phyloP scores from a whole-genome alignment of 2,888 invertebrate species.

The Halictus quadricinctus region DNA sequence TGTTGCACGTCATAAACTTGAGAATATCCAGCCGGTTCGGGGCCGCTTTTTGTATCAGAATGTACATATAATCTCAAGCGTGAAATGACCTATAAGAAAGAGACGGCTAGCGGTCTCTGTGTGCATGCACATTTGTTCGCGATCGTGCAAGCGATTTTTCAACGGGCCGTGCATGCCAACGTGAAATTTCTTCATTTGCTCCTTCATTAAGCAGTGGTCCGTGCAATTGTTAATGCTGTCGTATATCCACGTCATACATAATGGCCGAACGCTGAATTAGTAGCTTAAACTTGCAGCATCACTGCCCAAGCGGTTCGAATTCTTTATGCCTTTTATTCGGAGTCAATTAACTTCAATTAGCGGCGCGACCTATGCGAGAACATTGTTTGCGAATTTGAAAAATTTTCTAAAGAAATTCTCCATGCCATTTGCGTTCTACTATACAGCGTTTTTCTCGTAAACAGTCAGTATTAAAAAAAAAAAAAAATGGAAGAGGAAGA shows the following conservation, averaged over 20 bases:
- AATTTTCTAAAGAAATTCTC: not conserved
- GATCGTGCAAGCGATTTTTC: constrained; percentile 19
- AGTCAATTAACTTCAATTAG: not conserved
- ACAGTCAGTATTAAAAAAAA: too few relatives aligned
- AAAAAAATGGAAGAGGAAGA: too few relatives aligned
- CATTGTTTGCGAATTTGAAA: not conserved
- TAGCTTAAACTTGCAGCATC: not conserved
- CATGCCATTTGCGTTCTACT: too few relatives aligned
- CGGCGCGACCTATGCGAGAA: not conserved
- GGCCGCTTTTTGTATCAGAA: constrained; percentile 49
- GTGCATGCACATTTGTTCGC: constrained; percentile 39
- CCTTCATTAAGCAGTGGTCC: constrained; percentile 22
- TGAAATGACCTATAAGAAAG: constrained; percentile 54
- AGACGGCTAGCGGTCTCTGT: constrained; percentile 26
- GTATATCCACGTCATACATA: not conserved
- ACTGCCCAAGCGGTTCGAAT: not conserved
- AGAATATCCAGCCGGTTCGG: constrained; percentile 61
- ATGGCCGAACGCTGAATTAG: not conserved
- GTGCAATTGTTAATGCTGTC: constrained; percentile 11
- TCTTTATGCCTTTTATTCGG: not conserved
- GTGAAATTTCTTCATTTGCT: constrained; percentile 40
- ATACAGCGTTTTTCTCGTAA: too few relatives aligned
- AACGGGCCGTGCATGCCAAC: constrained; percentile 11
- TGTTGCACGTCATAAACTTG: constrained; percentile 55
- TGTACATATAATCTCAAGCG: constrained; percentile 61